Evolutionary conservation across 2,797 vertebrate genomes (phyloP), one percentile per base, ranked within the genome.

Genomic region (Lacerta viridis): DNA sequence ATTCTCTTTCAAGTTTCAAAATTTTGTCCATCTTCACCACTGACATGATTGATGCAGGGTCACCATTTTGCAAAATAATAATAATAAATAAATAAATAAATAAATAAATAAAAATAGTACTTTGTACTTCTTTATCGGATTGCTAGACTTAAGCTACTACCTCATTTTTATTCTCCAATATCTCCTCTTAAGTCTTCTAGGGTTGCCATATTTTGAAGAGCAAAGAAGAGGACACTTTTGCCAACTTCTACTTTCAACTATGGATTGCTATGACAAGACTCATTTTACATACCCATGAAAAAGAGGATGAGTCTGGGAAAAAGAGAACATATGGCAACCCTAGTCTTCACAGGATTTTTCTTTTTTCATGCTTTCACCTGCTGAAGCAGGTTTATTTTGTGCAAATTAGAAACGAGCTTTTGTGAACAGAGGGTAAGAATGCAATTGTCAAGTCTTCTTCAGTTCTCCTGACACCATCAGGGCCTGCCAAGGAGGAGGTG

Each of bases 371-470:
- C 33, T 80, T 77, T 83, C 25, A 64, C 25, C 39, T 79, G n/a
- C 20, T n/a, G 36, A 46, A 64, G 7, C 9, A 43, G 59, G 78
- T 72, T 71, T 83, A 55, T 69, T 69, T 59, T 71, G 64, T 23
- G 3, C 25, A 25, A 55, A 43, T 29, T 36, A 78, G 74, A 82
- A 77, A 59, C 27, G 6, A 50, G 27, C 20, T 86, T 41, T 43
- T 7, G 3, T 61, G 84, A 83, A 18, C 20, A 83, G 18, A 18
- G 0, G 4, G 4, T 17, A 2, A 84, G 66, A 72, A 43, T 66
- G 33, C 23, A 64, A 69, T 23, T 13, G 7, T 27, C 83, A 83
- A 87, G 77, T 75, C 61, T 76, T 88, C 72, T 89, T 82, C 87
- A 77, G 80, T 36, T 88, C 64, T 88, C 23, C 41, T 69, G n/a